Evolutionary conservation across 1,140 invertebrate species (phyloP), one percentile per base, ranked within the genome.

Genomic region (Mesaphorura yosii): DNA sequence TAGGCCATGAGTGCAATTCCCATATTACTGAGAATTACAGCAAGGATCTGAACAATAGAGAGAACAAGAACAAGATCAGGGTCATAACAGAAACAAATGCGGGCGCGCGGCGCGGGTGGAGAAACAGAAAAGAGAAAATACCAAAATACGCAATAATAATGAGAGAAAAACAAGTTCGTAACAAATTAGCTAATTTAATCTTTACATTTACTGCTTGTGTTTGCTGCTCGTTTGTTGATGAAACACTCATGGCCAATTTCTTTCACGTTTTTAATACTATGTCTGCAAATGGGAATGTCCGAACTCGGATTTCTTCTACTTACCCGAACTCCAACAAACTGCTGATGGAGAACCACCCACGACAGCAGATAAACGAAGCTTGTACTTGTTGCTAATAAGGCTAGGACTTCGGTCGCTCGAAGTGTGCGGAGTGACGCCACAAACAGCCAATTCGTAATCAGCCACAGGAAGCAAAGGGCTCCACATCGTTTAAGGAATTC

Each of bases 261-360:
- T n/a, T n/a, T n/a, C n/a, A n/a, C n/a, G n/a, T n/a, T n/a, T n/a
- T n/a, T 14, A 20, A 51, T 23, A 19, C 15, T 57, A 3, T n/a
- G n/a, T n/a, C n/a, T n/a, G n/a, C n/a, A n/a, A n/a, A n/a, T n/a
- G n/a, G n/a, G n/a, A n/a, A 56, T 19, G 31, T 34, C 10, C 31
- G 10, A 34, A 10, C n/a, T 10, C 10, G 10, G n/a, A 34, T 46
- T 22, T 29, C 34, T n/a, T 3, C 15, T 15, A 77, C 82, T 83
- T 72, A 96, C 91, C 73, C 90, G 75, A 15, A 94, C 83, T 41
- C 90, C 90, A 50, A 95, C 89, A 72, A 95, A 96, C 68, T 95
- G 88, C 66, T 95, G 87, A 66, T 95, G 90, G 37, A 95, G 73
- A 63, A 95, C 88, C 45, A 94, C 90, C 91, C 90, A 95, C 1